Conservation (phyloP, 1,140 invertebrate genomes). For the Pogonus chalceus region DNA sequence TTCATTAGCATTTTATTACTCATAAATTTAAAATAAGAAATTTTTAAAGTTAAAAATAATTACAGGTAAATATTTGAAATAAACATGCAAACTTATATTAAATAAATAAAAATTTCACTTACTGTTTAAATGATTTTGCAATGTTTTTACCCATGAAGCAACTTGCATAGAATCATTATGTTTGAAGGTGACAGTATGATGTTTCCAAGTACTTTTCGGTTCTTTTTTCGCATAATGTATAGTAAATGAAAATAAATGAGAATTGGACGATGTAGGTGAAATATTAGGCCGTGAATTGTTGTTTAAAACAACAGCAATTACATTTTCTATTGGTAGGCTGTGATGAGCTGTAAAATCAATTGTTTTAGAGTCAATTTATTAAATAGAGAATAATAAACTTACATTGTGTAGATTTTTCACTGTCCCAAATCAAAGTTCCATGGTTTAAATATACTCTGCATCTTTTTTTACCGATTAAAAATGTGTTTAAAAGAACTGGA, state of each 20-base stretch:
- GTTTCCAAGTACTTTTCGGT: conserved; percentile 48
- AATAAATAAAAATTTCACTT: too few species aligned
- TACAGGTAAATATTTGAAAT: too few species aligned
- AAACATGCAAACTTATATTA: too few species aligned
- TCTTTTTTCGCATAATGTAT: conserved; percentile 51
- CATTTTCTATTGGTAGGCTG: conserved; percentile 42
- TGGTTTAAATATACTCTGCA: conserved; percentile 55
- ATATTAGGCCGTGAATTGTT: conserved; percentile 23
- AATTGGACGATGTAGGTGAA: conserved; percentile 24
- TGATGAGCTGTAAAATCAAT: conserved; percentile 37
- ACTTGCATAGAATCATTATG: conserved; percentile 51
- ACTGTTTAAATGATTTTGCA: conserved; percentile 43
- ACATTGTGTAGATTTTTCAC: conserved; percentile 44
- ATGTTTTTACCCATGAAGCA: conserved; percentile 50
- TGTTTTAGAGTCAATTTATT: conserved; percentile 11
- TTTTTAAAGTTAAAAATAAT: conserved; percentile 8
- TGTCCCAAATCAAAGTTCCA: conserved; percentile 52
- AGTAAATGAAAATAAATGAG: conserved; percentile 42
- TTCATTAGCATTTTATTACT: conserved; percentile 10
- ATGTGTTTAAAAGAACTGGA: conserved; percentile 48
- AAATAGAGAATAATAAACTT: conserved; percentile 28
- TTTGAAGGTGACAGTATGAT: conserved; percentile 45
- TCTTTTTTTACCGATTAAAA: conserved; percentile 49
- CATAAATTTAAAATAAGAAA: conserved; percentile 8
- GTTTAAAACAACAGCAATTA: conserved; percentile 42